Conservation (phyloP, 2,113 vertebrate species). For the Leptosomus discolor region DNA sequence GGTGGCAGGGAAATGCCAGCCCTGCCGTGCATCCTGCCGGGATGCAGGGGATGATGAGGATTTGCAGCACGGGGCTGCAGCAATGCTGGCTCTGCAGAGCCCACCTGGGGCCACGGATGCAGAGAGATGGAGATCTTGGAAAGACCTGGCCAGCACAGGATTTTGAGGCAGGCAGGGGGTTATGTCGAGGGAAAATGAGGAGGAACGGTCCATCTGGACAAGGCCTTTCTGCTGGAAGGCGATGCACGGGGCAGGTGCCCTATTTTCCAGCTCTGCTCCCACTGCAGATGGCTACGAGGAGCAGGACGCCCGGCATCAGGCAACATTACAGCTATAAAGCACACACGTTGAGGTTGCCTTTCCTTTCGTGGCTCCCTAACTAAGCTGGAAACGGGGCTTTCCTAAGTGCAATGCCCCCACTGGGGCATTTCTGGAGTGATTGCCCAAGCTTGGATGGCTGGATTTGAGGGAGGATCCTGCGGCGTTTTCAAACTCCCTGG, state of each 20-base stretch:
- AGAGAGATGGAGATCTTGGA: background rate
- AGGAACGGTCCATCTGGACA: accelerated
- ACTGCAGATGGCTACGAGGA: background rate
- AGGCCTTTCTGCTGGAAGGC: background rate
- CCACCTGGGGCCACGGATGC: background rate
- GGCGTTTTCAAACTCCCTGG: background rate
- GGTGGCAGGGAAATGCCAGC: background rate
- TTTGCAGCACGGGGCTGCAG: background rate
- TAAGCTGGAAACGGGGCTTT: background rate
- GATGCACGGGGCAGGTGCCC: accelerated
- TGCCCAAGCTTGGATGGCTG: background rate
- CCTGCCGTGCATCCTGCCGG: accelerated
- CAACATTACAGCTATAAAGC: background rate
- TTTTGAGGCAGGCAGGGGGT: background rate
- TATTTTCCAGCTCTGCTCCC: background rate
- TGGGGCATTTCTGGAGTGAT: background rate
- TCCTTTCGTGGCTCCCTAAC: background rate
- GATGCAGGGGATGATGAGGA: background rate
- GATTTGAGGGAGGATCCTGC: background rate
- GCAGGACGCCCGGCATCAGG: background rate
- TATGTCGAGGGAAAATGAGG: accelerated
- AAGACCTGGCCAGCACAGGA: background rate
- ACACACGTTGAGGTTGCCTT: background rate
- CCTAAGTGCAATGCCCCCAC: accelerated
- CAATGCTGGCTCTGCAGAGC: background rate